A percentile compares a stretch with the other conserved stretches of the same genome.
These are phyloP conservation scores for Sparidentex hasta DNA, from an alignment of 2,797 vertebrate genomes.

Conservation along the genomic window DNA sequence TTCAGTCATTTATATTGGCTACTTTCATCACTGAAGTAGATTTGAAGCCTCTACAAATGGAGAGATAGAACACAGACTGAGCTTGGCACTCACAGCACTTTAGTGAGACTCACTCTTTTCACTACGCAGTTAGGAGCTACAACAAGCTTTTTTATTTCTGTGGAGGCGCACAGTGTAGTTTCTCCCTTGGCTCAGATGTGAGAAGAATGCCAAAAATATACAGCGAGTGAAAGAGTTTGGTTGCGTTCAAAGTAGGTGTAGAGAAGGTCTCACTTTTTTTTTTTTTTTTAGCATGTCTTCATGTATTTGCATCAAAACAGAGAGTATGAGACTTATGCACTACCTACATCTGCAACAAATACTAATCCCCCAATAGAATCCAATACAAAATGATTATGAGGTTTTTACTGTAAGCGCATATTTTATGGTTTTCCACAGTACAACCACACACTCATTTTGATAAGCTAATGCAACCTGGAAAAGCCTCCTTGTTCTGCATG, in stretches of 20 bases:
- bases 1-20: not conserved
- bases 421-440: not conserved
- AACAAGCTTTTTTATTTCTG: slow-evolving; percentile 25
- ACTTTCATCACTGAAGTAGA: slow-evolving; percentile 5
- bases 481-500: not conserved
- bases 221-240: slow-evolving; percentile 11
- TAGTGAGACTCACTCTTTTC: slow-evolving; percentile 15
- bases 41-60: slow-evolving; percentile 18
- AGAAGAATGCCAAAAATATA: slow-evolving; percentile 57
- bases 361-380: not conserved
- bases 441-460: not conserved
- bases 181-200: slow-evolving; percentile 47
- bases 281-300: not conserved
- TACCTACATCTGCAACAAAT: not conserved
- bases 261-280: not conserved
- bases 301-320: slow-evolving; percentile 3
- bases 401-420: not conserved
- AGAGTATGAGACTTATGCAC: not conserved
- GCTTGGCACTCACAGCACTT: slow-evolving; percentile 15
- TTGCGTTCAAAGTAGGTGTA: not conserved
- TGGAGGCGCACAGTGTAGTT: slow-evolving; percentile 47
- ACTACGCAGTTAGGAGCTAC: slow-evolving; percentile 29
- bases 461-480: not conserved
- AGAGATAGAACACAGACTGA: slow-evolving; percentile 7
- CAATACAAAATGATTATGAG: not conserved